A percentile compares a stretch with the other conserved stretches of the same genome.
These are phyloP conservation scores for Neodon shergylaensis DNA, from an alignment of 2,113 vertebrate genomes.

Conservation along the genomic window DNA sequence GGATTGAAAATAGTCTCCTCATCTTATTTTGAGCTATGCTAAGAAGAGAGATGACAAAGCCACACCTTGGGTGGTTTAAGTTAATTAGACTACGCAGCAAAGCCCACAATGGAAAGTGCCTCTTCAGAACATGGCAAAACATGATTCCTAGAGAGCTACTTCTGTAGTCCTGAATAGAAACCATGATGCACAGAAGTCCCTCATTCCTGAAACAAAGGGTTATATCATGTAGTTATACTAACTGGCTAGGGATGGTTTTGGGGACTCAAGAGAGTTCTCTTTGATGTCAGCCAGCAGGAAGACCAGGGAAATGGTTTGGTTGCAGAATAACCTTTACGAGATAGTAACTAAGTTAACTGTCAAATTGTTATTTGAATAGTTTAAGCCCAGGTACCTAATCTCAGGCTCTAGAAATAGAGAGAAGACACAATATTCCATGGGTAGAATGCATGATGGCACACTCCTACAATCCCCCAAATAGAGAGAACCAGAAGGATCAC, in stretches of 20 bases:
- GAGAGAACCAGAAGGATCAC: too few relatives aligned
- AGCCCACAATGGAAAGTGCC: rapidly evolving
- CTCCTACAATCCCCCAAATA: neutral
- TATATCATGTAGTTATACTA: neutral
- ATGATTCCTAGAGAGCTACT: neutral
- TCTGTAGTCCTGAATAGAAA: rapidly evolving
- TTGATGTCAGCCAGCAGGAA: neutral
- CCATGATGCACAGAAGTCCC: neutral
- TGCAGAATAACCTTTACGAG: neutral
- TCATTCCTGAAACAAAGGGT: neutral
- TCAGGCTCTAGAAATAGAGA: neutral
- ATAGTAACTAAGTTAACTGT: neutral
- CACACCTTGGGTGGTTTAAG: neutral
- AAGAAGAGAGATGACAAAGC: neutral
- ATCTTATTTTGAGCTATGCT: neutral
- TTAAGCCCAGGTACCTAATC: neutral
- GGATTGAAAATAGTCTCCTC: neutral
- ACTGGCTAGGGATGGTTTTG: neutral
- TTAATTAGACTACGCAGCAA: neutral
- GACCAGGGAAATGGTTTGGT: neutral
- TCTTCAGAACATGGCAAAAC: neutral
- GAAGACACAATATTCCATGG: neutral
- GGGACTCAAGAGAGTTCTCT: neutral
- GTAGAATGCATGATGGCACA: neutral
- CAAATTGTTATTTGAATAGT: neutral